phyloP scores from a whole-genome alignment of 2,797 vertebrate genomes.

The Scyliorhinus canicula region DNA sequence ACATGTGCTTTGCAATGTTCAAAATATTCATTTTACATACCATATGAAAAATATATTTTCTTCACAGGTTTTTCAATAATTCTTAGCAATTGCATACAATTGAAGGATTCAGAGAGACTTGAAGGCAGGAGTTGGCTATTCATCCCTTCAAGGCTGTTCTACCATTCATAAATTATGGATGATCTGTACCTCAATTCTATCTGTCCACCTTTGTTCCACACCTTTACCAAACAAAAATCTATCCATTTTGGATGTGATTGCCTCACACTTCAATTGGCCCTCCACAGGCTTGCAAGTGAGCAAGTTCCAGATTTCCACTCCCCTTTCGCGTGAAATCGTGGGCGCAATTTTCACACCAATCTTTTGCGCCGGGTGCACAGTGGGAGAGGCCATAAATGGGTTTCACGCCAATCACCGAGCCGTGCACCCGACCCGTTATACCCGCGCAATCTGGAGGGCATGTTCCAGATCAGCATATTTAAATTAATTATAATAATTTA shows the following conservation, averaged over 20 bases:
- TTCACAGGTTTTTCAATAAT: not conserved
- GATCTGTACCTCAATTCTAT: not conserved
- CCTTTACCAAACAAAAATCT: not conserved
- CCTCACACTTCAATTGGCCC: too few relatives aligned
- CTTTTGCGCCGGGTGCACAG: too few relatives aligned
- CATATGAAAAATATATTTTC: not conserved
- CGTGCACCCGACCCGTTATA: too few relatives aligned
- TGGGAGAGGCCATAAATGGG: too few relatives aligned
- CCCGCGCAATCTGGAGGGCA: too few relatives aligned
- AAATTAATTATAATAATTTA: too few relatives aligned
- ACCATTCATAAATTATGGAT: not conserved
- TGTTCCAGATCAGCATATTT: too few relatives aligned
- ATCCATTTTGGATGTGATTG: not conserved
- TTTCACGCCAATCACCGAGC: too few relatives aligned
- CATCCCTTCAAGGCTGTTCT: not conserved
- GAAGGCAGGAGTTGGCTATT: not conserved
- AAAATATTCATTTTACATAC: not conserved
- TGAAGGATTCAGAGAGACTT: not conserved
- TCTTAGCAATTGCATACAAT: not conserved
- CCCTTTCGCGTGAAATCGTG: too few relatives aligned
- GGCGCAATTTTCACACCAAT: too few relatives aligned
- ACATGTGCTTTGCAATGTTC: not conserved
- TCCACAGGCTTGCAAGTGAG: too few relatives aligned
- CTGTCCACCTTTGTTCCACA: not conserved
- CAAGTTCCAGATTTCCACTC: too few relatives aligned